phyloP scores from a whole-genome alignment of 2,113 vertebrate species.

The Sturnira hondurensis region DNA sequence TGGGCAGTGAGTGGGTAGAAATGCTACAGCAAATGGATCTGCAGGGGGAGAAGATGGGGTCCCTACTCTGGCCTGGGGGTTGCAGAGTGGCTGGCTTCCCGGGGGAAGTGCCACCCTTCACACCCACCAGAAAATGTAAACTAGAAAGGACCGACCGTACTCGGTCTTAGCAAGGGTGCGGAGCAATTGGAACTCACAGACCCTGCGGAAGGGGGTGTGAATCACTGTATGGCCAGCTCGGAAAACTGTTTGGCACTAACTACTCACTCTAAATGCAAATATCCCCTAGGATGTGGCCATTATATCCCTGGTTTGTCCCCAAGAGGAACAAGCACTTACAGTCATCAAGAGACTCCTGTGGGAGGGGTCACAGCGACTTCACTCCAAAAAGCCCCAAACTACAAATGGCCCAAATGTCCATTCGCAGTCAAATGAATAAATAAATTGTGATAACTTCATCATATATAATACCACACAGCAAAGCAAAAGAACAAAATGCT shows the following conservation, averaged over 20 bases:
- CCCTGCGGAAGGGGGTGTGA: fast-evolving
- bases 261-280: not conserved
- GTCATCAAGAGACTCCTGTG: not conserved
- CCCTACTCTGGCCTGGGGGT: not conserved
- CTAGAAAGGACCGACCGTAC: not conserved
- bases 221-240: fast-evolving
- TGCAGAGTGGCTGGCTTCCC: not conserved
- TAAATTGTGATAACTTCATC: no score
- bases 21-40: not conserved
- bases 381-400: not conserved
- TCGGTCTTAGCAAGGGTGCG: not conserved
- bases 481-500: not conserved
- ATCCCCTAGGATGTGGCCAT: fast-evolving
- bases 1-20: not conserved
- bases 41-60: fast-evolving
- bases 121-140: not conserved
- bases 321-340: not conserved
- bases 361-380: not conserved
- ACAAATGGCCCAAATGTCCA: not conserved
- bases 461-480: fast-evolving
- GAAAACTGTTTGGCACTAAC: not conserved
- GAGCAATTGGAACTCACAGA: not conserved
- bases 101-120: not conserved
- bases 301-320: not conserved
- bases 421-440: fast-evolving